Percentiles rank a stretch among this genome's conserved stretches.
phyloP scores from a whole-genome alignment of 1,140 invertebrate species.

The Drosophila guanche region DNA sequence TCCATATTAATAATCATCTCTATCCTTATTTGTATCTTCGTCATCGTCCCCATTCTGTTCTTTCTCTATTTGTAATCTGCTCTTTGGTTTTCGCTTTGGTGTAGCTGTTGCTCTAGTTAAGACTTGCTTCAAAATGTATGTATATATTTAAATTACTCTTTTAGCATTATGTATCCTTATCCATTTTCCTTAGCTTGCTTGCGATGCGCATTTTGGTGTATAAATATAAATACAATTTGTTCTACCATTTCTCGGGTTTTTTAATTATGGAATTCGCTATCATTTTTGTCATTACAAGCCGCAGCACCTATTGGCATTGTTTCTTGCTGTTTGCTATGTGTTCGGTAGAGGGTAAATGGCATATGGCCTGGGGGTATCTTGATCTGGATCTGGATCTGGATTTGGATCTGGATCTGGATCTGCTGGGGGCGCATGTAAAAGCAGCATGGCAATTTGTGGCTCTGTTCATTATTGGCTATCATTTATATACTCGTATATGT shows the following conservation, averaged over 20 bases:
- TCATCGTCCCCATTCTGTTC: slow-evolving; percentile 7
- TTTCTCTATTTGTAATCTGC: slow-evolving; percentile 17
- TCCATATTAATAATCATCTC: slow-evolving; percentile 9
- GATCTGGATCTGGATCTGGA: slow-evolving; percentile 20
- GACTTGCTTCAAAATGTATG: slow-evolving; percentile 50
- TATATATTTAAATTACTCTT: slow-evolving; percentile 58
- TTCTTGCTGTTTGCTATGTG: slow-evolving; percentile 10
- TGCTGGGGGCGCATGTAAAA: slow-evolving; percentile 46
- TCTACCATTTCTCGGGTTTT: slow-evolving; percentile 53
- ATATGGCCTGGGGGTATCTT: slow-evolving; percentile 1
- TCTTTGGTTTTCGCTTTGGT: slow-evolving; percentile 19
- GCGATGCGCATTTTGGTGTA: slow-evolving; percentile 39
- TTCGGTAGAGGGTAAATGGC: slow-evolving; percentile 3
- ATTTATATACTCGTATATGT: slow-evolving; percentile 47
- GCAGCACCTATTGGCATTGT: slow-evolving; percentile 9
- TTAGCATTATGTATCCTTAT: slow-evolving; percentile 42
- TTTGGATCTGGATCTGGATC: slow-evolving; percentile 18
- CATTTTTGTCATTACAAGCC: slow-evolving; percentile 17
- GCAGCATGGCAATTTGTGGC: slow-evolving; percentile 51
- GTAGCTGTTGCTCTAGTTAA: slow-evolving; percentile 45
- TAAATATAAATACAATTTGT: slow-evolving; percentile 74
- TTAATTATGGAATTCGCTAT: slow-evolving; percentile 13
- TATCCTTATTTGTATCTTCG: slow-evolving; percentile 9
- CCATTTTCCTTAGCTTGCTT: slow-evolving; percentile 47
- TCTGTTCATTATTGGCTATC: slow-evolving; percentile 40